A percentile compares a stretch with the other conserved stretches of the same genome.
These are phyloP conservation scores for Barypeithes pellucidus DNA, from an alignment of 2,888 invertebrate species.

Conservation along the genomic window DNA sequence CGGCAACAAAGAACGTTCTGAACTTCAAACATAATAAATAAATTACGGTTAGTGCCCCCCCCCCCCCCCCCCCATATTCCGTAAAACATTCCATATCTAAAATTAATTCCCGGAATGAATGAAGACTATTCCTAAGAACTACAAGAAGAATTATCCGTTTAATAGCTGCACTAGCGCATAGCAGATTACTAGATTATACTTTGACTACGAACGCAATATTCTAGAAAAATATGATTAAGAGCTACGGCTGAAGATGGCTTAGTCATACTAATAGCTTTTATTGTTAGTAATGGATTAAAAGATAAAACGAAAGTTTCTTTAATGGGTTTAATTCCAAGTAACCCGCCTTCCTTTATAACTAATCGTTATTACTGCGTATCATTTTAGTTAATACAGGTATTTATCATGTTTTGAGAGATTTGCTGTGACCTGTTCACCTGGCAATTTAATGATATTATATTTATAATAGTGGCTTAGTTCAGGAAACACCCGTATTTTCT, in stretches of 20 bases:
- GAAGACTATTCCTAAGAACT: conserved; percentile 6
- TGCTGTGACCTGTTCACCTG: conserved; percentile 13
- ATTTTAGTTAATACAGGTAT: conserved; percentile 13
- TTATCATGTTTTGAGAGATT: conserved; percentile 15
- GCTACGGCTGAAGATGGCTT: conserved; percentile 12
- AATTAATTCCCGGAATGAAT: not conserved
- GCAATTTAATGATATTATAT: not conserved
- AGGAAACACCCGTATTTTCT: not conserved
- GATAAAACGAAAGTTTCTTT: conserved; percentile 21
- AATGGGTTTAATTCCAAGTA: not conserved
- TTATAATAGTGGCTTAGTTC: not conserved
- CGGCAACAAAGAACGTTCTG: too few species aligned
- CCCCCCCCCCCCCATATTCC: not conserved
- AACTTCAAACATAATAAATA: too few species aligned
- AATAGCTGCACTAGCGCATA: conserved; percentile 19
- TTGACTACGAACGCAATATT: conserved; percentile 11
- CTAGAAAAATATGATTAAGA: conserved; percentile 18
- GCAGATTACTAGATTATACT: conserved; percentile 13
- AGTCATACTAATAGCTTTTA: conserved; percentile 22
- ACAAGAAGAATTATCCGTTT: not conserved
- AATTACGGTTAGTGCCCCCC: too few species aligned
- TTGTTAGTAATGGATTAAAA: conserved; percentile 25
- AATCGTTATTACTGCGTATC: not conserved
- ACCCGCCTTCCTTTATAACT: conserved; percentile 16
- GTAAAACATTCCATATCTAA: not conserved